Evolutionary conservation across 2,888 invertebrate species (phyloP), one percentile per base, ranked within the genome.

Genomic region (Oligia latruncula): DNA sequence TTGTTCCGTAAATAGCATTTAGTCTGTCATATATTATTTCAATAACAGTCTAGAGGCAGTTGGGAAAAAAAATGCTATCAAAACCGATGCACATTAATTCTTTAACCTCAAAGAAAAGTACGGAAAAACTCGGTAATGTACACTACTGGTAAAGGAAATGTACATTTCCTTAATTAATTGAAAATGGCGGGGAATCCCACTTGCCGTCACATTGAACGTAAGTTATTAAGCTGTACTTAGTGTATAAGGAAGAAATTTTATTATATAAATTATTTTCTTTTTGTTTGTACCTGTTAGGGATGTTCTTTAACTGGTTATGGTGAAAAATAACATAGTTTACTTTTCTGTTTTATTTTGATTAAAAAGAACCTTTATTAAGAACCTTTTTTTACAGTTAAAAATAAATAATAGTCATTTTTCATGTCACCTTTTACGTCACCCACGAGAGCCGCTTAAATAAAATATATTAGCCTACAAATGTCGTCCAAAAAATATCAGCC

Each of bases 31-130:
- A 29, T 29, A 29, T 29, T 29, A 29, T 29, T 80, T 80, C 79
- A 84, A 43, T 68, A 67, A 84, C 79, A 71, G 66, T 78, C 78
- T 77, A 49, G 46, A 67, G 15, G 49, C 60, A 35, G 35, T 55
- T 52, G 66, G 40, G 60, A 78, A 84, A 87, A 87, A 82, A 81
- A 87, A 35, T 35, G 4, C 89, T 90, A 90, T 89, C 88, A 88
- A 88, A 85, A 87, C 82, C 73, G 81, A 78, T 52, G 80, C 80
- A 86, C 86, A 90, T 91, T 90, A 88, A 91, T 90, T 90, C 83
- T 67, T 75, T 68, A 80, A 88, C 89, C 87, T 87, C 88, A 88
- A 81, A 84, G 85, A 87, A 86, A 88, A 87, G 77, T 83, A 78
- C 68, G 80, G 76, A 71, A 79, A 81, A 84, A 82, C 81, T 81